These are phyloP conservation scores for Eriosoma lanigerum DNA, from an alignment of 1,140 invertebrate species.

Conservation along the genomic window DNA sequence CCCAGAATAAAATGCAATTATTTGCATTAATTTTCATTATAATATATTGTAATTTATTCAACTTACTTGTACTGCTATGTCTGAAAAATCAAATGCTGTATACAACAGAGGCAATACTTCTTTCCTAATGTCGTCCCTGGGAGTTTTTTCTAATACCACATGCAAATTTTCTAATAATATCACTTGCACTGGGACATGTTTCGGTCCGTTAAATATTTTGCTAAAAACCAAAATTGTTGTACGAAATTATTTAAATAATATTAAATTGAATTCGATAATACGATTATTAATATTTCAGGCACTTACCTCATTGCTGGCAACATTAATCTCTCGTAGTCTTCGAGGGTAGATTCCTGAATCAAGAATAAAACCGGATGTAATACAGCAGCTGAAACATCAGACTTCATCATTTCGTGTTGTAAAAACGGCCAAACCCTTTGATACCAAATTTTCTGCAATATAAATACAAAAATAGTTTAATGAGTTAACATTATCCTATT, in stretches of 20 bases:
- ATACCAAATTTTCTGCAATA: slow-evolving; percentile 95
- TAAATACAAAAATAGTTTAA: not conserved
- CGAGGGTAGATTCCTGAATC: slow-evolving; percentile 77
- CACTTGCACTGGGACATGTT: slow-evolving; percentile 87
- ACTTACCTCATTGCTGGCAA: slow-evolving; percentile 75
- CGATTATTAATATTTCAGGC: too few species aligned
- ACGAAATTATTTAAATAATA: not conserved
- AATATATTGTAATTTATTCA: too few species aligned
- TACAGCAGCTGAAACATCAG: slow-evolving; percentile 84
- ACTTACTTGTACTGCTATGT: slow-evolving; percentile 89
- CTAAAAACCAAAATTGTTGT: slow-evolving; percentile 59
- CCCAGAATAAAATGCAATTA: too few species aligned
- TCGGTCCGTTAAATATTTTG: slow-evolving; percentile 76
- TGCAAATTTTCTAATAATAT: slow-evolving; percentile 90
- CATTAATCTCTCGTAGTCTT: slow-evolving; percentile 83
- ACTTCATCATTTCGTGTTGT: slow-evolving; percentile 78
- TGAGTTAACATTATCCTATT: too few species aligned
- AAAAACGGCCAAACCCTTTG: slow-evolving; percentile 90
- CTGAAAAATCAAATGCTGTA: slow-evolving; percentile 84
- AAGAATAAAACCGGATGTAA: slow-evolving; percentile 86
- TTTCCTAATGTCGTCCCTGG: slow-evolving; percentile 73
- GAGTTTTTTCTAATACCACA: slow-evolving; percentile 85
- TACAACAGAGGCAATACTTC: slow-evolving; percentile 89
- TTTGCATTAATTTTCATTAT: too few species aligned
- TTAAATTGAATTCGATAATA: too few species aligned